Evolutionary conservation across 2,888 invertebrate species (phyloP), one percentile per base, ranked within the genome.

Genomic region (Penaeus monodon): DNA sequence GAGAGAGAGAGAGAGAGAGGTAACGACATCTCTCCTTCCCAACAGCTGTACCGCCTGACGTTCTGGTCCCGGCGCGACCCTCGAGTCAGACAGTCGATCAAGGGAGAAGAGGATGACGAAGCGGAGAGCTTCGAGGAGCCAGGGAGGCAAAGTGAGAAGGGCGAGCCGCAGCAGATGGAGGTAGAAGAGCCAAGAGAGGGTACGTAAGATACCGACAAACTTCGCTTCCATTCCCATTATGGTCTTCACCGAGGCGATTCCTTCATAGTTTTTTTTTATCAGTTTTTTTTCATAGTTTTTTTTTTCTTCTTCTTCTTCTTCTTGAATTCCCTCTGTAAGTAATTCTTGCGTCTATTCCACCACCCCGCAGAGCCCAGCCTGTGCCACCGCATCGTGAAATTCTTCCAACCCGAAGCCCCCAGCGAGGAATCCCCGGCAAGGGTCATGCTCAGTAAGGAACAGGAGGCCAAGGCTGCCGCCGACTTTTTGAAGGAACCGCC

Each of bases 21-120:
- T 24, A 68, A 68, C 12, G 12, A 17, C 22, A 33, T 78, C 57
- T 78, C n/a, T 17, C n/a, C n/a, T 64, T 20, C 65, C 17, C n/a
- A 22, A 20, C 86, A 89, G 89, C 38, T 89, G 73, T 86, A 88
- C 74, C 81, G 89, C 3, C 84, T 89, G 57, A 89, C 89, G 2
- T 89, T 86, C 84, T 89, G 86, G 88, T 86, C 65, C 38, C 76
- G 89, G 7, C 90, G 91, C 85, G 92, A 92, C 88, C 90, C 89
- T 8, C 90, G 91, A 85, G 91, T 92, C 10, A 90, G 93, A 33
- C 76, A n/a, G 12, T 10, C 80, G 8, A 27, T 49, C 24, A 14
- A 80, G 64, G 33, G 4, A 20, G 33, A 64, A 22, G 33, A 29
- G 65, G 33, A 10, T 2, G 49, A 27, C n/a, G 29, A 22, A 29